Base-by-base conservation (phyloP, 2,888 invertebrate species). In the Hypselothyrea guttata region DNA sequence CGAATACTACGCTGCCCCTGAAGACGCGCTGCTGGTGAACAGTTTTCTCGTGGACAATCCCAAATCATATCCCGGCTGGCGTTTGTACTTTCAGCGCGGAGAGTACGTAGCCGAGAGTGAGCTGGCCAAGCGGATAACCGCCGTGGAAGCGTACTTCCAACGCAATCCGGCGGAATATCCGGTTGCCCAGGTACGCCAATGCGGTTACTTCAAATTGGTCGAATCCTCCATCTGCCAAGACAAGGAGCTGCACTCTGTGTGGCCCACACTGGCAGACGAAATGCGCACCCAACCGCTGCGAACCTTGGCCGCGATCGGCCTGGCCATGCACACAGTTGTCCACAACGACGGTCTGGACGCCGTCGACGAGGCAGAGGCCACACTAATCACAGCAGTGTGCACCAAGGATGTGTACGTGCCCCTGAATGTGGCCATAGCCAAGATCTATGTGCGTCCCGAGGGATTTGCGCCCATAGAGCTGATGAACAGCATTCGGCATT, bases 21-120 rank as follows among this genome's bases (percentile, higher is more conserved):
- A 77, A 18, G 75, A 81, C 71, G 75, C 64, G 0, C 37, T 77
- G 2, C 68, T 82, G 27, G 68, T 85, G 7, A 76, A 75, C 42
- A 75, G 76, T 35, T 34, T 88, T 0, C 56, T 75, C 2, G 79
- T 84, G 7, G 76, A 86, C 15, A 83, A 81, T 35, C 84, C 84
- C 0, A n/a, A 22, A 1, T 59, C 91, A 4, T 94, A 94, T 87
- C 91, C 92, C 71, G 93, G 94, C 13, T 96, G 96, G 95, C 93
- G 93, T 68, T 89, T 95, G 7, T 97, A 97, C 90, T 95, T 96
- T 88, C 92, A 94, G 31, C 91, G 92, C 51, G 93, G 94, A 91
- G 91, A 88, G 45, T 92, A 90, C 59, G 86, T 86, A 56, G 91
- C 91, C 9, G 89, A 91, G 27, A 91, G 91, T 7, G 87, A 90